Percentiles rank a stretch among this genome's conserved stretches.
Conservation (phyloP, 2,797 vertebrate species). For the Myiothlypis chrysogaster region DNA sequence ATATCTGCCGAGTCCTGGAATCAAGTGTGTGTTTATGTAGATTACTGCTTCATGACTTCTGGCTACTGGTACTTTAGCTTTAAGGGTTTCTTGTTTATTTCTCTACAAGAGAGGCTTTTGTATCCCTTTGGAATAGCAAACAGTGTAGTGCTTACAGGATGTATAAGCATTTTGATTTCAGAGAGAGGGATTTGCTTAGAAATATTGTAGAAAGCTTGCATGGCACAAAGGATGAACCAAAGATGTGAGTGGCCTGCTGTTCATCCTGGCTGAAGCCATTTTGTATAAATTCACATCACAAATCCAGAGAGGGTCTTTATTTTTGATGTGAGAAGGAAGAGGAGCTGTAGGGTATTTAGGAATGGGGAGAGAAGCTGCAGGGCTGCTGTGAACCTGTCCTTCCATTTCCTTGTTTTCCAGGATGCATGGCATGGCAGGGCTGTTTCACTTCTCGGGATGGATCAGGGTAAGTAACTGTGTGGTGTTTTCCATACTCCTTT, state of each 20-base stretch:
- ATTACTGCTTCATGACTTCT: background rate
- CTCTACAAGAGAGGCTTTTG: background rate
- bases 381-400: background rate
- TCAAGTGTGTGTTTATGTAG: background rate
- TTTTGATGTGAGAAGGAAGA: background rate
- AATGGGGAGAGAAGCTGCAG: background rate
- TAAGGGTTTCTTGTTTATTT: background rate
- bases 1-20: background rate
- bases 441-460: conserved; percentile 80
- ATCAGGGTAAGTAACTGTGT: conserved; percentile 75
- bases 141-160: background rate
- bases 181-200: background rate
- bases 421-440: conserved; percentile 82
- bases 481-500: background rate
- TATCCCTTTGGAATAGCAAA: background rate
- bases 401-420: conserved; percentile 50
- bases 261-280: background rate
- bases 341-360: background rate
- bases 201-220: background rate
- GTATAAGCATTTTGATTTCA: background rate
- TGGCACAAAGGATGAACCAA: background rate
- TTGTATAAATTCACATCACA: background rate
- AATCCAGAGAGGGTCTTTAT: no score
- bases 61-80: background rate
- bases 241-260: background rate